These are phyloP conservation scores for Pogonomyrmex californicus DNA, from an alignment of 1,140 invertebrate genomes.

Conservation along the genomic window DNA sequence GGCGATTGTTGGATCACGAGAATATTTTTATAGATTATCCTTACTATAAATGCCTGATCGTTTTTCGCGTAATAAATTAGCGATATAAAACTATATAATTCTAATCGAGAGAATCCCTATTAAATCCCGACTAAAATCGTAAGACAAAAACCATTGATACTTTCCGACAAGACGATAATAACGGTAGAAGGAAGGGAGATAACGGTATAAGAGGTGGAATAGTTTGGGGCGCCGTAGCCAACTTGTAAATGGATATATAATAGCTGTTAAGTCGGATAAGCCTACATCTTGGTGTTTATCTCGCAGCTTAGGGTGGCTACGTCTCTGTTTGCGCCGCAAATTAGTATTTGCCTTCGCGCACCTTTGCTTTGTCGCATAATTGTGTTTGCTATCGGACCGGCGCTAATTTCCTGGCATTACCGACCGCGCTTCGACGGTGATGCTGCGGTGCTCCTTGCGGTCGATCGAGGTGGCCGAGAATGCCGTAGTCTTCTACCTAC, in stretches of 20 bases:
- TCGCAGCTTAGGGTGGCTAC: constrained; percentile 66
- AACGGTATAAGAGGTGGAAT: constrained; percentile 35
- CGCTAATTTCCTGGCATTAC: constrained; percentile 76
- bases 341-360: constrained; percentile 74
- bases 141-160: not conserved
- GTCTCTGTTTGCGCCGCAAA: constrained; percentile 75
- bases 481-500: constrained; percentile 62
- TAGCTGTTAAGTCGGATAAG: constrained; percentile 76
- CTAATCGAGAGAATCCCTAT: not conserved
- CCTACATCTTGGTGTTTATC: constrained; percentile 70
- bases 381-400: constrained; percentile 74
- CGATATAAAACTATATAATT: not conserved
- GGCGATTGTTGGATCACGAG: not conserved
- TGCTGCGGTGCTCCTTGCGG: constrained; percentile 72
- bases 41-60: not conserved
- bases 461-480: constrained; percentile 73
- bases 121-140: not conserved
- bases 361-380: constrained; percentile 79
- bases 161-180: not conserved
- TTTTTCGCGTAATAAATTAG: not conserved
- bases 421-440: constrained; percentile 59
- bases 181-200: not conserved
- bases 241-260: constrained; percentile 69
- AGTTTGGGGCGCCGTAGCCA: constrained; percentile 5
- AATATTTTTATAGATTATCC: not conserved